These are phyloP conservation scores for Dasysyrphus tricinctus DNA, from an alignment of 2,888 invertebrate genomes.

Conservation along the genomic window DNA sequence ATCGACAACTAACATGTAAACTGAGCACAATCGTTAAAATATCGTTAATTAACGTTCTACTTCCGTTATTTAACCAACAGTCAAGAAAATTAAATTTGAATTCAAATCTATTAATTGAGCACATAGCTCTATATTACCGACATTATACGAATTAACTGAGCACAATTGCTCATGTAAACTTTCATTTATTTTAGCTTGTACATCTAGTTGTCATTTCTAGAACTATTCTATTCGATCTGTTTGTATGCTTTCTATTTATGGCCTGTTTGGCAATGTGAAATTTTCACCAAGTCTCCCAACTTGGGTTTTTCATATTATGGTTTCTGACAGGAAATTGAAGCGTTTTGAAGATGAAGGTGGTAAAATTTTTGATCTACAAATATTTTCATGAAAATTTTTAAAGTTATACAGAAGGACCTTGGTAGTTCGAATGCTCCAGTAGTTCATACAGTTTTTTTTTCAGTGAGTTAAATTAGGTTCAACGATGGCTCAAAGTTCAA, in stretches of 20 bases:
- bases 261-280: too few relatives aligned
- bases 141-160: background rate
- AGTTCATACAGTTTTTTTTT: too few relatives aligned
- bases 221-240: background rate
- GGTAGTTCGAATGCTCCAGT: too few relatives aligned
- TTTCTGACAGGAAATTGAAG: too few relatives aligned
- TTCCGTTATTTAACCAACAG: background rate
- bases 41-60: background rate
- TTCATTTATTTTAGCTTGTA: background rate
- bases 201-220: background rate
- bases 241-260: background rate
- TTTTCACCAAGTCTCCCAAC: too few relatives aligned
- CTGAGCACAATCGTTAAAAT: background rate
- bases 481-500: too few relatives aligned
- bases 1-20: background rate
- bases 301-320: too few relatives aligned
- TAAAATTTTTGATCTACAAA: too few relatives aligned
- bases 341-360: too few relatives aligned
- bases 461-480: too few relatives aligned
- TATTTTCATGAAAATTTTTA: too few relatives aligned
- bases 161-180: constrained; percentile 5
- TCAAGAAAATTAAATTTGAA: background rate
- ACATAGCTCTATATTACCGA: background rate
- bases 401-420: too few relatives aligned
- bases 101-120: background rate